Evolutionary conservation across 2,888 invertebrate genomes (phyloP).

Genomic region (Argynnis bischoffii): DNA sequence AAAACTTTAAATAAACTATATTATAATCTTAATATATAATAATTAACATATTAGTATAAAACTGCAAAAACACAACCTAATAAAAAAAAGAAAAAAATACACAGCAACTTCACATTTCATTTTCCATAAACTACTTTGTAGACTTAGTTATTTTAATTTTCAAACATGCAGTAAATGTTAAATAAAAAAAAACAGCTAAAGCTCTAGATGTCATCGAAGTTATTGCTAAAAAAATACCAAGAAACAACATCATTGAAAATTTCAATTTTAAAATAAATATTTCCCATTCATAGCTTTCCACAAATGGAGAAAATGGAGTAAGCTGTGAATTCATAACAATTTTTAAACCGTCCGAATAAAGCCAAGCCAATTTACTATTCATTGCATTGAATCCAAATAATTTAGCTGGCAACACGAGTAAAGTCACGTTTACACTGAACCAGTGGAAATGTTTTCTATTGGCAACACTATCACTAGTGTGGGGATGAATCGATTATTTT

Average conservation of each 20-base stretch:
- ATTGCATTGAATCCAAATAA: slow-evolving; percentile 57
- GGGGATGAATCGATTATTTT: slow-evolving; percentile 17
- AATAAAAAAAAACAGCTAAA: slow-evolving; percentile 1
- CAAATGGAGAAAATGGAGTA: slow-evolving; percentile 21
- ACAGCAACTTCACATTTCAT: too few species aligned
- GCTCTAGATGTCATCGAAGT: not conserved
- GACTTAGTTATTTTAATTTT: too few species aligned
- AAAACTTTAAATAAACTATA: not conserved
- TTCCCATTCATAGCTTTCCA: slow-evolving; percentile 25
- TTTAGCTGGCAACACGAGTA: slow-evolving; percentile 50
- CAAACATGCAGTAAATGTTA: not conserved
- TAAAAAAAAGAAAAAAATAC: too few species aligned
- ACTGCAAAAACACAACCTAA: too few species aligned
- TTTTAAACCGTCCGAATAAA: slow-evolving; percentile 31
- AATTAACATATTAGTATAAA: not conserved
- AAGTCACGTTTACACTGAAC: slow-evolving; percentile 57
- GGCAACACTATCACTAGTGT: slow-evolving; percentile 44
- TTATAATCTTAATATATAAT: not conserved
- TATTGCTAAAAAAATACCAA: slow-evolving; percentile 21
- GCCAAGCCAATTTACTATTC: slow-evolving; percentile 41
- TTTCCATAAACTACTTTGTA: too few species aligned
- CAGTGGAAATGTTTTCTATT: slow-evolving; percentile 57
- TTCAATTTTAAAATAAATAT: slow-evolving; percentile 25
- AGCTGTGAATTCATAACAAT: slow-evolving; percentile 34
- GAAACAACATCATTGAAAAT: slow-evolving; percentile 24